Evolutionary conservation across 2,888 invertebrate species (phyloP), one percentile per base, ranked within the genome.

Genomic region (Cerastoderma edule): DNA sequence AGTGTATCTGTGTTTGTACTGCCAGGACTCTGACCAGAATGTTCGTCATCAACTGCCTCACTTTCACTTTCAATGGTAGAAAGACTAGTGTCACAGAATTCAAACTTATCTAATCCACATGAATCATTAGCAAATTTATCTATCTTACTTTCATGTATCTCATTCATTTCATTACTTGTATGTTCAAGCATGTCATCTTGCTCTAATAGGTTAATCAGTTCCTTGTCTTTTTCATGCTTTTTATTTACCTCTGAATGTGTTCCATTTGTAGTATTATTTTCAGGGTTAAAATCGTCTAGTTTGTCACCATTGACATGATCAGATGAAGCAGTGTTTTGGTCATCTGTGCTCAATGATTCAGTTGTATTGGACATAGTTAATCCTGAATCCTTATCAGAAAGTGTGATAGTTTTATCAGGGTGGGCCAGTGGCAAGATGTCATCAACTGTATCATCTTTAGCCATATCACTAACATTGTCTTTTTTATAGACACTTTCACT

Each of bases 341-440:
- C 53, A 53, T 53, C 53, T 22, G 1, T 1, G 22, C 27, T 60
- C n/a, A 60, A 13, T 24, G 27, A 60, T 39, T 60, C 60, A 39
- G 24, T 60, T 60, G 39, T 19, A 22, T 39, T 32, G 13, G 60
- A 60, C 2, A 27, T 39, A 60, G 60, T 24, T 1, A 60, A 44
- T 6, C 24, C 60, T 10, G 60, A 60, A 22, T 60, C 60, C 27
- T 60, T 60, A 60, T 60, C 60, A 13, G 60, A 60, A 22, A 35
- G 22, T 6, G 39, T n/a, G 19, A 24, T 27, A 5, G 24, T 10
- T 5, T 19, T 10, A 50, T 10, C 22, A n/a, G 22, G 1, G 22
- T 50, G 8, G 22, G 10, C 22, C 22, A n/a, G n/a, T 50, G 22
- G 22, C 6, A 22, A 13, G 2, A 50, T 24, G 10, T 5, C 50